These are phyloP conservation scores for Chionomys nivalis DNA, from an alignment of 2,113 vertebrate species.

Conservation along the genomic window DNA sequence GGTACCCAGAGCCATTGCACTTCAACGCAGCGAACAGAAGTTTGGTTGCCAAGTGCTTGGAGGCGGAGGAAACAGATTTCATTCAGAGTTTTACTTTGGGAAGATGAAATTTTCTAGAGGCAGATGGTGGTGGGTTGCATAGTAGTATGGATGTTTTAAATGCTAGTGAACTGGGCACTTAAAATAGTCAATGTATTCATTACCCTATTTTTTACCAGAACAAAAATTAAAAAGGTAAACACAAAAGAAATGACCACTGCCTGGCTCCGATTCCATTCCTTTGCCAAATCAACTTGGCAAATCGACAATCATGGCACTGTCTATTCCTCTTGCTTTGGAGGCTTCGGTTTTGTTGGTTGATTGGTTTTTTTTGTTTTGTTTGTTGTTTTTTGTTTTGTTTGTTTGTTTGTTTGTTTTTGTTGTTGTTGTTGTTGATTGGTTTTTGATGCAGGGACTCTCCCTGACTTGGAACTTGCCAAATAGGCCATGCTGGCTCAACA, in stretches of 20 bases:
- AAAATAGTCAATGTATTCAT: background rate
- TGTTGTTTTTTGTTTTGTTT: too few relatives aligned
- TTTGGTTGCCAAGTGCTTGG: background rate
- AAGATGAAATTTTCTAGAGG: background rate
- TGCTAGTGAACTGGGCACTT: background rate
- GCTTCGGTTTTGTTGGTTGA: background rate
- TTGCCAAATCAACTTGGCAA: background rate
- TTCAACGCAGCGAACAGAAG: background rate
- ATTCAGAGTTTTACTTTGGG: background rate
- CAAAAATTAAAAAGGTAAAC: background rate
- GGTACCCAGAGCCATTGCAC: background rate
- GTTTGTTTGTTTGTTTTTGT: too few relatives aligned
- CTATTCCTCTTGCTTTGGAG: background rate
- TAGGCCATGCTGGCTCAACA: background rate
- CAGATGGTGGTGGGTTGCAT: background rate
- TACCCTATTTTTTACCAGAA: background rate
- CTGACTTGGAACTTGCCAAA: background rate
- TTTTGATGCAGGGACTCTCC: background rate
- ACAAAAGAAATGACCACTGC: background rate
- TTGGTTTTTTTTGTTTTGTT: too few relatives aligned
- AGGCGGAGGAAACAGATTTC: too few relatives aligned
- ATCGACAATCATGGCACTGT: background rate
- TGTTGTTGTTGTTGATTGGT: background rate
- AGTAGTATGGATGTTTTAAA: background rate
- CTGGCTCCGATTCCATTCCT: too few relatives aligned